Evolutionary conservation across 2,797 vertebrate genomes (phyloP), one percentile per base, ranked within the genome.

Genomic region (Chloroceryle amazona): DNA sequence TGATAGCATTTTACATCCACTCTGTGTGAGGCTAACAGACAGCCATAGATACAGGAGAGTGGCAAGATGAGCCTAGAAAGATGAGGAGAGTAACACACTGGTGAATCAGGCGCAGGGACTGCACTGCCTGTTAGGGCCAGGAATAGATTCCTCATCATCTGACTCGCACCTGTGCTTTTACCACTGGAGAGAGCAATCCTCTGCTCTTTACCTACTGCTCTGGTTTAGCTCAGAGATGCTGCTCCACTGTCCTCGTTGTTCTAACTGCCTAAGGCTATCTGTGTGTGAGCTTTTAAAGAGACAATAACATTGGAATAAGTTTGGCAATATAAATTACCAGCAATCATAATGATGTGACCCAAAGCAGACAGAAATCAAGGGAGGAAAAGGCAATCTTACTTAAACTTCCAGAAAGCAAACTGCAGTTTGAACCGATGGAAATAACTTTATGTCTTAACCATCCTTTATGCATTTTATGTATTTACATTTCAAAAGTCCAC

Each of bases 231-330:
- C 51, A 47, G 42, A 92, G 88, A 79, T 23, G 44, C 63, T 96
- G 91, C 21, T 96, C 96, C 90, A 97, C 93, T 96, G 76, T 94
- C 88, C 94, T 85, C 66, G 75, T 96, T 94, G 71, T 79, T 96
- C 70, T 57, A 84, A 90, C 44, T 57, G 83, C 76, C 73, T 93
- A 33, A 80, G 55, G 76, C 62, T 75, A 79, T 20, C 39, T 1
- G 0, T 62, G 16, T 35, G 29, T 31, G 35, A 88, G 13, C 55
- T 89, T 95, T 96, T 89, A 95, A 86, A 93, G 73, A 81, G 47
- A 72, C 44, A 86, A 28, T 35, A 95, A 60, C 42, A 51, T 22
- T 44, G 14, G 13, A 61, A 23, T 70, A 81, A 83, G 42, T 72
- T 91, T 66, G 37, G 60, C 42, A 60, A 54, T 22, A 66, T 21